phyloP scores from a whole-genome alignment of 64 coral and sea anemone genomes.

The Platygyra sinensis region DNA sequence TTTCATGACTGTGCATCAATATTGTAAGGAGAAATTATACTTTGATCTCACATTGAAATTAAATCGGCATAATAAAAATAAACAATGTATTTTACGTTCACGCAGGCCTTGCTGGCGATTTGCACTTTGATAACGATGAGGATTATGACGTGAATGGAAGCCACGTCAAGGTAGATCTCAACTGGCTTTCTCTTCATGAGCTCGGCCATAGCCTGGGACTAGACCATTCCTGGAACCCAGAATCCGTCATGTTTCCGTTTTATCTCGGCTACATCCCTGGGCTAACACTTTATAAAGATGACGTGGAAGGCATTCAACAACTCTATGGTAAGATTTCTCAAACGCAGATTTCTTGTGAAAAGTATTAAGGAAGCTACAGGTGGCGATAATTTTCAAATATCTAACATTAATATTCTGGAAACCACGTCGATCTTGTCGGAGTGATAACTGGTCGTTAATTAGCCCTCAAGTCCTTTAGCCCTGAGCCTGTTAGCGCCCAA shows the following conservation, averaged over 20 bases:
- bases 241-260: constrained; percentile 75
- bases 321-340: constrained; percentile 54
- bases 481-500: no score
- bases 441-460: no score
- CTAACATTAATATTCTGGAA: no score
- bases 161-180: constrained; percentile 38
- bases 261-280: constrained; percentile 47
- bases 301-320: constrained; percentile 59
- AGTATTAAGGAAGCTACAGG: no score
- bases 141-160: constrained; percentile 34
- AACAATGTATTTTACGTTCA: background rate
- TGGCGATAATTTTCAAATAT: no score
- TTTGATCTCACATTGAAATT: no score
- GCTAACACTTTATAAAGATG: constrained; percentile 65
- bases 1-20: no score
- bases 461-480: no score
- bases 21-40: no score
- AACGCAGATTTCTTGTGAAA: background rate
- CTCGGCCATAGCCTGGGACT: constrained; percentile 86
- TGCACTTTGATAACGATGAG: constrained; percentile 79
- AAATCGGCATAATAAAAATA: no score
- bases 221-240: constrained; percentile 48
- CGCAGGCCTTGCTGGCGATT: constrained; percentile 69
- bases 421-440: no score
- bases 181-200: constrained; percentile 80